Base-by-base conservation (phyloP, 2,888 invertebrate species). In the Ochropacha duplaris region DNA sequence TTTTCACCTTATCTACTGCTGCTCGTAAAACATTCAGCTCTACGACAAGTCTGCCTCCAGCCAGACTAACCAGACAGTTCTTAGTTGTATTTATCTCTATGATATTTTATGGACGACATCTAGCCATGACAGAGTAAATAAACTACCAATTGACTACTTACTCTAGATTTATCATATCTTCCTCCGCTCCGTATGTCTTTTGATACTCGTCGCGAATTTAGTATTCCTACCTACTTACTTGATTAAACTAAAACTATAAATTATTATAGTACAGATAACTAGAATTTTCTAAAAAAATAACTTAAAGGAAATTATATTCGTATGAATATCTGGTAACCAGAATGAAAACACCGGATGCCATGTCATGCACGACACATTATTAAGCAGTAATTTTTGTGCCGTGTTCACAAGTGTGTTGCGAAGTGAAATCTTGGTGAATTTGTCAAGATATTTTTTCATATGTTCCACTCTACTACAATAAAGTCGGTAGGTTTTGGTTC, bases 401-500 rank as follows among this genome's bases (percentile, higher is more conserved):
- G 19, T 31, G 14, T 9, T 19, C 31, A 31, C 19, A 12, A 31
- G 11, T n/a, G n/a, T n/a, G n/a, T 31, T 31, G 58, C 63, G 58
- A 68, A 69, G 68, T 69, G 66, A 73, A 72, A 71, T 65, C 62
- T 62, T 62, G 54, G 55, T 49, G 62, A 60, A 65, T 71, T 66
- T 72, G 69, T 68, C 64, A 62, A n/a, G 58, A 12, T 56, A 66
- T 76, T 68, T 71, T 74, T 64, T 65, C 70, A 75, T 69, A 70
- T 72, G 11, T 51, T 31, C 19, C 28, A 28, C 39, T 68, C 65
- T 64, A 69, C 55, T 71, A 66, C 67, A 72, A 61, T 74, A 69
- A 70, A 64, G 65, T 66, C 56, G 60, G 60, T 60, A 54, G 50
- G 51, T 63, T 57, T 71, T 66, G 66, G 87, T 82, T 67, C 86